phyloP scores from a whole-genome alignment of 2,888 invertebrate species.

The Nemoura dubitans region DNA sequence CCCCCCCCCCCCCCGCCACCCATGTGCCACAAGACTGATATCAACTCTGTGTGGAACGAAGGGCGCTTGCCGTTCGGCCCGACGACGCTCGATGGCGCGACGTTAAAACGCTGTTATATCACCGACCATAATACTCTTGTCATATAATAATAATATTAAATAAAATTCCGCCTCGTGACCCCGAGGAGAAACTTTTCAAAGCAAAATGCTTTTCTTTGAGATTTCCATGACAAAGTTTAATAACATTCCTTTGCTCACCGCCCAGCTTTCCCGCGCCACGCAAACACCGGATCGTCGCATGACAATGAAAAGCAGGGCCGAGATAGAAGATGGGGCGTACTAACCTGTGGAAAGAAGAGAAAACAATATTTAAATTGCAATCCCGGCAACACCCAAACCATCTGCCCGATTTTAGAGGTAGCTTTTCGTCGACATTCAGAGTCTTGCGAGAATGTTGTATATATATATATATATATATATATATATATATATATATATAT shows the following conservation, averaged over 20 bases:
- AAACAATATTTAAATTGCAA: constrained; percentile 12
- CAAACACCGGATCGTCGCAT: constrained; percentile 3
- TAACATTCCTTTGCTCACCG: not conserved
- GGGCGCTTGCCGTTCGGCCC: too few species aligned
- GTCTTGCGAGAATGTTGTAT: too few species aligned
- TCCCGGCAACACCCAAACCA: not conserved
- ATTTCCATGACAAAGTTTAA: constrained; percentile 12
- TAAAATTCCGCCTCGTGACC: constrained; percentile 7
- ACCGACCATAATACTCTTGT: constrained; percentile 12
- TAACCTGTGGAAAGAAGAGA: not conserved
- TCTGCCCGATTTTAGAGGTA: not conserved
- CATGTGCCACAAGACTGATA: not conserved
- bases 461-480: too few species aligned
- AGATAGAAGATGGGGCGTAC: not conserved
- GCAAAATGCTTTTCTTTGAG: constrained; percentile 7
- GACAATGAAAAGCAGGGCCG: not conserved
- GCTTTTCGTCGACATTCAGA: not conserved
- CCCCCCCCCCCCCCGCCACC: too few species aligned
- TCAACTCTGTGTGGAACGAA: not conserved
- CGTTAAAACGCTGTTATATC: not conserved
- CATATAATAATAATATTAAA: constrained; percentile 12
- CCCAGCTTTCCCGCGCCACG: not conserved
- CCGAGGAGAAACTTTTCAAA: constrained; percentile 5
- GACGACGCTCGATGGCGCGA: not conserved
- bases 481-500: not conserved